Base-by-base conservation (phyloP, 2,797 vertebrate species). In the Taeniopygia guttata region DNA sequence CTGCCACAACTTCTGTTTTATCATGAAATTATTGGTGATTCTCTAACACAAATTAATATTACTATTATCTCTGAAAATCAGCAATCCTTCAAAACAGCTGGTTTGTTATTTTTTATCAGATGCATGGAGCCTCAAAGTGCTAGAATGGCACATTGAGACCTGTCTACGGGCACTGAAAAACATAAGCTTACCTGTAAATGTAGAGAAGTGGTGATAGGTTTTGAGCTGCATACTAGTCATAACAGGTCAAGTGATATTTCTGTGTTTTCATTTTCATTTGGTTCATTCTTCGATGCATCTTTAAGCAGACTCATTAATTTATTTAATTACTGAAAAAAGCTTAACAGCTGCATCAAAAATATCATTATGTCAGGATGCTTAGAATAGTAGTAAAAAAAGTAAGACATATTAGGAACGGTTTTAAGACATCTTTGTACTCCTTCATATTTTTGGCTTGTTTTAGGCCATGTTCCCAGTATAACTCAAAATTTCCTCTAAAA, bases 191-290 rank as follows among this genome's bases (percentile, higher is more conserved):
- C 16, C 22, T 20, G 21, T 51, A 49, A 52, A 63, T 22, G 1
- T 4, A 7, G 2, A 19, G 58, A 60, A 29, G 5, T 20, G n/a
- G 9, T 7, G 40, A 16, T 52, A 42, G 8, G 23, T 73, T 70
- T 45, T 27, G 36, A 16, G 4, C 46, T 11, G 18, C 0, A 0
- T 36, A 2, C 42, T 7, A 13, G 11, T 8, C 0, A 0, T 17
- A 46, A 58, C 6, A 32, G 14, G 13, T 60, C 26, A 46, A 21
- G 7, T 1, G 2, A 46, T 29, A 79, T 5, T 16, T 52, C 34
- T 25, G 5, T 49, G 17, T 49, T 84, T 77, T 48, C 7, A 1
- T n/a, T 10, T 30, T 22, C 4, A 6, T 42, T 81, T 80, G 7
- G 9, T 78, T 90, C 7, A 7, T 80, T 63, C 60, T 66, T 59